A percentile compares a stretch with the other conserved stretches of the same genome.
Evolutionary conservation across 1,140 invertebrate genomes (phyloP).

Genomic region (Littorina saxatilis): DNA sequence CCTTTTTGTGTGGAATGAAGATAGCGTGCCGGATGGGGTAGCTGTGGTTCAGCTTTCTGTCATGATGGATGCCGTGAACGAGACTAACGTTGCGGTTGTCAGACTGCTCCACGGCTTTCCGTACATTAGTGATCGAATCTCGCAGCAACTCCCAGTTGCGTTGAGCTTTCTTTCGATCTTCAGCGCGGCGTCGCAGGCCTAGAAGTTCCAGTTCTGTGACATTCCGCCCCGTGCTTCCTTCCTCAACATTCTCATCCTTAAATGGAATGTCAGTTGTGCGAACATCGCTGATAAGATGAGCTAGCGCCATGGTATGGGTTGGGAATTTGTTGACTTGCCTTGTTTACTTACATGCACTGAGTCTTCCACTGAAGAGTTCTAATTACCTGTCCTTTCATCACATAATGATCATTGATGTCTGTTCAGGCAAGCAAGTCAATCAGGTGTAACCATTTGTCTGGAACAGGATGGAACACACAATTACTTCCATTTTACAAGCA

Average conservation of each 20-base stretch:
- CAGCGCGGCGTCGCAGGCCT: conserved; percentile 50
- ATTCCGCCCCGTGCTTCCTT: neutral
- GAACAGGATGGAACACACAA: too few relatives aligned
- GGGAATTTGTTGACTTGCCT: too few relatives aligned
- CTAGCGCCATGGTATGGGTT: conserved; percentile 11
- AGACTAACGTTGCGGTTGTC: conserved; percentile 63
- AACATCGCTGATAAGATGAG: conserved; percentile 20
- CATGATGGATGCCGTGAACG: conserved; percentile 70
- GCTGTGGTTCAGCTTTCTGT: conserved; percentile 65
- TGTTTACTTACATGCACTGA: too few relatives aligned
- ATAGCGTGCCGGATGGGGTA: conserved; percentile 59
- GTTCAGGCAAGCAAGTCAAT: too few relatives aligned
- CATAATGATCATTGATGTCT: too few relatives aligned
- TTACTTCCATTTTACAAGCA: too few relatives aligned
- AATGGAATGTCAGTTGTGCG: neutral
- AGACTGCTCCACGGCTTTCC: conserved; percentile 56
- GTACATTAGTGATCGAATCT: conserved; percentile 58
- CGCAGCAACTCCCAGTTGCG: conserved; percentile 66
- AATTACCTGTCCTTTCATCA: too few relatives aligned
- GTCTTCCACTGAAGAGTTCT: too few relatives aligned
- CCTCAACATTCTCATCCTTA: neutral
- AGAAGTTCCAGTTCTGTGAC: conserved; percentile 59
- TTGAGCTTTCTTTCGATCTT: conserved; percentile 56
- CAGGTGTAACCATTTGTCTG: too few relatives aligned
- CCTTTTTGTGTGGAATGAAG: conserved; percentile 63